These are phyloP conservation scores for Ylistrum balloti DNA, from an alignment of 1,140 invertebrate genomes.

Conservation along the genomic window DNA sequence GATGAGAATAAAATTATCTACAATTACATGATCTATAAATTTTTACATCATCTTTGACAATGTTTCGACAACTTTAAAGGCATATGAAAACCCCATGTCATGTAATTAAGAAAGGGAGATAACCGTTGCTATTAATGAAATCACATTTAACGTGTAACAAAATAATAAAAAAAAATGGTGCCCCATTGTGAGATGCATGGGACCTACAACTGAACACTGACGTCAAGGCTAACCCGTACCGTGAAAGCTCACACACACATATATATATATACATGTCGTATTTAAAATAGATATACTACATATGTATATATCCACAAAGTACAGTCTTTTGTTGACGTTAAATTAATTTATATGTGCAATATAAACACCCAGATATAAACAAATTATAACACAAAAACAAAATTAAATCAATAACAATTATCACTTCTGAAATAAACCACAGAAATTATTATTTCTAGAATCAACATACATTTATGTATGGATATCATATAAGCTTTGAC, in stretches of 20 bases:
- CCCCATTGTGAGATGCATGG: no score
- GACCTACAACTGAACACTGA: no score
- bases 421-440: background rate
- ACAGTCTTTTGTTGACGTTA: background rate
- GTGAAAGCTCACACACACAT: background rate
- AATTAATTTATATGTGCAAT: background rate
- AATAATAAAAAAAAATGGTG: background rate
- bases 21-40: no score
- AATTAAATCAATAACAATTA: background rate
- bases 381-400: background rate
- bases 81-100: background rate
- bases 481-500: background rate
- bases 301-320: background rate
- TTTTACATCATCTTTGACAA: no score
- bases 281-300: background rate
- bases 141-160: background rate
- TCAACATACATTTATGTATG: background rate
- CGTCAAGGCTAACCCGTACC: constrained; percentile 22
- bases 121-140: background rate
- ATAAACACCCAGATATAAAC: background rate
- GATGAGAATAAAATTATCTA: background rate
- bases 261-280: background rate
- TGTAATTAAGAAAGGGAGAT: constrained; percentile 7
- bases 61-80: background rate
- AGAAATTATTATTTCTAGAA: background rate